Base-by-base conservation (phyloP, 2,797 vertebrate genomes). In the Anomalospiza imberbis region DNA sequence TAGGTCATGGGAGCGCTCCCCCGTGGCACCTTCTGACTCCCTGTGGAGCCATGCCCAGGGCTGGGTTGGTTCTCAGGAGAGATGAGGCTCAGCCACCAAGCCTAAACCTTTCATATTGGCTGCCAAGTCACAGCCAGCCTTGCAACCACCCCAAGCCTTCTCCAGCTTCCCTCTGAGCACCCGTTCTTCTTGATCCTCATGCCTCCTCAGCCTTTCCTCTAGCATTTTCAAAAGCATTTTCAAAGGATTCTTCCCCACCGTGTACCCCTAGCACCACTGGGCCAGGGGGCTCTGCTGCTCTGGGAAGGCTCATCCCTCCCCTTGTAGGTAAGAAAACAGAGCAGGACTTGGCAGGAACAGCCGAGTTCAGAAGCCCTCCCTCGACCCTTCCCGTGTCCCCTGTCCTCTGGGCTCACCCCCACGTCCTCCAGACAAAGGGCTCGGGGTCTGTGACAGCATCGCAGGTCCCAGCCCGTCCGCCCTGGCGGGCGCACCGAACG, bases 121-220 rank as follows among this genome's bases (percentile, higher is more conserved):
- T 74, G 10, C 11, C 0, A 1, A 60, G 29, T 50, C 68, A 71
- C 76, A 86, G n/a, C 5, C 29, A 68, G 34, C 45, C 42, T 71
- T 70, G 40, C 42, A 73, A 6, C 40, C 48, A 28, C 10, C 42
- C 34, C 34, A 53, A 55, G 15, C 21, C 66, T 76, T 61, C 36
- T 86, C 45, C 40, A 48, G 38, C 17, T 81, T 32, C 9, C 18
- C 16, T 19, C 29, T 29, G 34, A 55, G 32, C 45, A 44, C 13
- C 29, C 0, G 0, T 8, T 77, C 48, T 55, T 63, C 26, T 29
- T 50, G 7, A 15, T 26, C 60, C 68, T 79, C 72, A 48, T 2
- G 4, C 18, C 31, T 50, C 28, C 31, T 70, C 57, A 50, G 38
- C 15, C 28, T 74, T 29, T 29, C 21, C 31, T 36, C 51, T 10